phyloP scores from a whole-genome alignment of 2,113 vertebrate species.

The Thryonomys swinderianus region DNA sequence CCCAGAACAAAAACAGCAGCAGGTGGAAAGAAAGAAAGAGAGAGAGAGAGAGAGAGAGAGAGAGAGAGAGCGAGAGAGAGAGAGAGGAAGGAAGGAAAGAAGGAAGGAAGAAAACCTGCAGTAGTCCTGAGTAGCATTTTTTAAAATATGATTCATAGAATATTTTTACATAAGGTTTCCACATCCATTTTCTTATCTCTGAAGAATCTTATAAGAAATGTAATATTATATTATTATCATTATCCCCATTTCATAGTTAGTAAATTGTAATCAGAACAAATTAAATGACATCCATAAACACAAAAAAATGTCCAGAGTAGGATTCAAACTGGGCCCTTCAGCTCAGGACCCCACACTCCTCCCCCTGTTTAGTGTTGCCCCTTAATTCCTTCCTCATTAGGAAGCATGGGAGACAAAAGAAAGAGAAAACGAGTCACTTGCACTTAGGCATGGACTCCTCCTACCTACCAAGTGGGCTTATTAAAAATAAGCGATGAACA shows the following conservation, averaged over 20 bases:
- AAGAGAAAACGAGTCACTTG: neutral
- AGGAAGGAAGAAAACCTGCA: neutral
- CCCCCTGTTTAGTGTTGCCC: accelerated
- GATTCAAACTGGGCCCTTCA: neutral
- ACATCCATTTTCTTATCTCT: neutral
- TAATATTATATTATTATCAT: neutral
- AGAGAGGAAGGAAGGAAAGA: too few species aligned
- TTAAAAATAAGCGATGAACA: neutral
- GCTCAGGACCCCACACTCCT: neutral
- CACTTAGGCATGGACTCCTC: neutral
- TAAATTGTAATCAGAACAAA: neutral
- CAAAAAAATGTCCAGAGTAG: neutral
- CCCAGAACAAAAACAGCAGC: neutral
- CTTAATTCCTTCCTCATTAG: neutral
- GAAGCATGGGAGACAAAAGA: neutral
- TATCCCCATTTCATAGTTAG: neutral
- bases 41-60: too few species aligned
- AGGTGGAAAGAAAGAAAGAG: too few species aligned
- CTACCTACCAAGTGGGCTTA: neutral
- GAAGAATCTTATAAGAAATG: neutral
- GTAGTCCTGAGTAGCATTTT: neutral
- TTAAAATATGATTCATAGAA: neutral
- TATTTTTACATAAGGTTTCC: slow-evolving; percentile 1
- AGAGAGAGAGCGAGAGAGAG: too few species aligned
- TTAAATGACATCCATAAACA: neutral